phyloP scores from a whole-genome alignment of 2,888 invertebrate genomes.

The Electrophaes corylata region DNA sequence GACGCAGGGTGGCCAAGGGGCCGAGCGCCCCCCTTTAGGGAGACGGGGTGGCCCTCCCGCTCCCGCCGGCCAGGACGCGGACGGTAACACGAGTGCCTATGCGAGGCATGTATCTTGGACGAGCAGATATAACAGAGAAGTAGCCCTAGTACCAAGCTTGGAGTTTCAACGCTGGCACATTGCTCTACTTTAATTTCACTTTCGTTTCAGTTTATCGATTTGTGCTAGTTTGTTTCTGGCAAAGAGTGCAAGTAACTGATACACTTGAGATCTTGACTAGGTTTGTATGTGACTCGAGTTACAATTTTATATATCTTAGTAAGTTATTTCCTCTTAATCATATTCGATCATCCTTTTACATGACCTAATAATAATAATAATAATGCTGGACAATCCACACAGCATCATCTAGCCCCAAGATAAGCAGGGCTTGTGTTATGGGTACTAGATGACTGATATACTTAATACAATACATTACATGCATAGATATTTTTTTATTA shows the following conservation, averaged over 20 bases:
- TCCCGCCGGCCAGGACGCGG: constrained; percentile 72
- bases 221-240: not conserved
- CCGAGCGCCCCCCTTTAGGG: constrained; percentile 48
- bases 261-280: not conserved
- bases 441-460: too few species aligned
- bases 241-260: constrained; percentile 5
- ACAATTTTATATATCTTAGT: too few species aligned
- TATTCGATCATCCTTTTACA: too few species aligned
- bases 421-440: too few species aligned
- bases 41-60: constrained; percentile 42
- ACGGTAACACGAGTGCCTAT: constrained; percentile 84
- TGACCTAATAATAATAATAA: too few species aligned
- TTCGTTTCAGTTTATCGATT: constrained; percentile 27
- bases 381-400: too few species aligned
- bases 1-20: constrained; percentile 69
- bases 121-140: constrained; percentile 84
- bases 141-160: constrained; percentile 81
- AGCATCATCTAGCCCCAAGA: too few species aligned
- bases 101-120: constrained; percentile 85
- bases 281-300: too few species aligned
- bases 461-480: too few species aligned
- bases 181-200: constrained; percentile 62
- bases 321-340: too few species aligned
- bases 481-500: too few species aligned
- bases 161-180: constrained; percentile 40